Evolutionary conservation across 1,140 invertebrate species (phyloP), one percentile per base, ranked within the genome.

Genomic region (Pseudomyrmex dendroicus): DNA sequence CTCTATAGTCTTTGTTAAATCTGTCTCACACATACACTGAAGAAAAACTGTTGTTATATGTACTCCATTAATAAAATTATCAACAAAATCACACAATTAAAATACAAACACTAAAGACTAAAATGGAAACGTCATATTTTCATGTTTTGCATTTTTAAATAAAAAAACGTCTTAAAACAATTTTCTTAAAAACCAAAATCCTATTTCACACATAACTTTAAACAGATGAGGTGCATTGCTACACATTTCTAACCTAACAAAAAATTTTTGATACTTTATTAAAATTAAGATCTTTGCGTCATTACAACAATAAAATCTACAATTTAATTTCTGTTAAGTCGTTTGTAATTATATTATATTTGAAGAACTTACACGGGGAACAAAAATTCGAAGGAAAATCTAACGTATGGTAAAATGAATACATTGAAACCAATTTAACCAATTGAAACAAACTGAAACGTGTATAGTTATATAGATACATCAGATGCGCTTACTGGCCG

Each of bases 361-460:
- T 7, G 10, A 5, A 35, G 12, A 9, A 80, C 76, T 80, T 80
- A 72, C 66, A 25, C n/a, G n/a, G n/a, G 2, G 7, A 59, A 59
- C 12, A 8, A 48, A 35, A 80, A 72, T 35, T 78, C 46, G 12
- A 22, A 35, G 20, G 2, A 80, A 61, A 80, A 22, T 48, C 12
- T 70, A 80, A 70, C 64, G 64, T 68, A 78, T 78, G 76, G 35
- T 57, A n/a, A 61, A 61, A 72, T 35, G 15, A 15, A 22, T 54
- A 68, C 64, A 68, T 78, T 20, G 15, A 78, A 20, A 13, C 50
- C 56, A 50, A 67, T 8, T 35, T 5, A 35, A n/a, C 25, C 35
- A 77, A 67, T 13, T 48, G 10, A 35, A 35, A 35, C 5, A 35
- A 35, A 35, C 5, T 35, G 35, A 35, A 35, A 35, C 35, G 35